Evolutionary conservation across 2,797 vertebrate species (phyloP).

Genomic region (Trachops cirrhosus): DNA sequence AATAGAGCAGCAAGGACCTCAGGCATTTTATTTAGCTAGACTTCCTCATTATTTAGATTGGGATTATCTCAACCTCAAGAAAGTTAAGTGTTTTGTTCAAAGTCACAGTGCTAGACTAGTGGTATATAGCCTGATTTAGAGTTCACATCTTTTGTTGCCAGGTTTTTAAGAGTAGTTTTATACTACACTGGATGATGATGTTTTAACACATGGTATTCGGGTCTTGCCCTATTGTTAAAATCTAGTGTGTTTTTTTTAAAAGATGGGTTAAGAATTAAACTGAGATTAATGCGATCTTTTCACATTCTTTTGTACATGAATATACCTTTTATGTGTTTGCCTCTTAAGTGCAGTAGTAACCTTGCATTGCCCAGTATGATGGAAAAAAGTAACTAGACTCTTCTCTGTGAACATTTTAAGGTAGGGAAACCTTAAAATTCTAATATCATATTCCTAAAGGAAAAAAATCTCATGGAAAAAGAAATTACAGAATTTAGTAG

Average conservation of each 20-base stretch:
- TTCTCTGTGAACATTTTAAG: neutral
- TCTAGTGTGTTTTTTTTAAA: neutral
- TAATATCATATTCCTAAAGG: neutral
- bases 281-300: constrained; percentile 21
- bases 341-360: neutral
- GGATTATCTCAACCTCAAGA: neutral
- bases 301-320: neutral
- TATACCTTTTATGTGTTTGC: neutral
- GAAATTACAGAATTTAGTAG: constrained; percentile 36
- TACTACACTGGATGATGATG: neutral
- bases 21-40: neutral
- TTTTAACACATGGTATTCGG: neutral
- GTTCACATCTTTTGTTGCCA: neutral
- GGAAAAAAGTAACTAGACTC: neutral
- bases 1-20: neutral
- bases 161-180: neutral
- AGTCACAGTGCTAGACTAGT: neutral
- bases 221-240: neutral
- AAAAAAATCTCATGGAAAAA: constrained; percentile 4
- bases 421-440: neutral
- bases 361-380: neutral
- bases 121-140: neutral
- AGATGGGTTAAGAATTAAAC: constrained; percentile 13
- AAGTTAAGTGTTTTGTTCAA: neutral
- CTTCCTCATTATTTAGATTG: constrained; percentile 15